Evolutionary conservation across 1,140 invertebrate species (phyloP), one percentile per base, ranked within the genome.

Genomic region (Danaus melanippus): DNA sequence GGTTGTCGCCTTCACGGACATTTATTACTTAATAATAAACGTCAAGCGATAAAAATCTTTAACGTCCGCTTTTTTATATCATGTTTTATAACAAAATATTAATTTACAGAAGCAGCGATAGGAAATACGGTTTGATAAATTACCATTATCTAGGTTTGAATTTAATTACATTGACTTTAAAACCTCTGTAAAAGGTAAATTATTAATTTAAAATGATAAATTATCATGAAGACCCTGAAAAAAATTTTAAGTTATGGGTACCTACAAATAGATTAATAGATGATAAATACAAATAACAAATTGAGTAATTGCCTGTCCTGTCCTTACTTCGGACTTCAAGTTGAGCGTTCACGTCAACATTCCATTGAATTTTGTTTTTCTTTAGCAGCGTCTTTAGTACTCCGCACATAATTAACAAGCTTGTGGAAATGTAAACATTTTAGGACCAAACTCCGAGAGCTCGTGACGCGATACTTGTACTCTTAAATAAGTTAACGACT

Each of bases 11-110:
- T 53, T 48, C 46, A 51, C 48, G 50, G 60, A 68, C 60, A 61
- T 75, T 76, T 71, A 76, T 67, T 71, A 61, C 67, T 65, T 63
- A 62, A 72, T 73, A 71, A 71, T 75, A 75, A 73, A 73, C 64
- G 61, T 54, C 56, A 21, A 45, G 64, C 57, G 59, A 66, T 71
- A 71, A 71, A 71, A 64, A 68, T 65, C 62, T 48, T 66, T 67
- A 67, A 68, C 62, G 60, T 62, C 58, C 42, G 52, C 62, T 43
- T 53, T 49, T 46, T 61, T 61, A 61, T 52, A n/a, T 46, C 42
- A 56, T 56, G 60, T 62, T 62, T 56, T 56, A 56, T 50, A 66
- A 57, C 58, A 55, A 59, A 51, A 64, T 64, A 67, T 64, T 64
- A 62, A 66, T 66, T 58, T 60, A 55, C 48, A 56, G 55, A 32